Conservation (phyloP, 2,888 invertebrate species). For the Orthosia gracilis region DNA sequence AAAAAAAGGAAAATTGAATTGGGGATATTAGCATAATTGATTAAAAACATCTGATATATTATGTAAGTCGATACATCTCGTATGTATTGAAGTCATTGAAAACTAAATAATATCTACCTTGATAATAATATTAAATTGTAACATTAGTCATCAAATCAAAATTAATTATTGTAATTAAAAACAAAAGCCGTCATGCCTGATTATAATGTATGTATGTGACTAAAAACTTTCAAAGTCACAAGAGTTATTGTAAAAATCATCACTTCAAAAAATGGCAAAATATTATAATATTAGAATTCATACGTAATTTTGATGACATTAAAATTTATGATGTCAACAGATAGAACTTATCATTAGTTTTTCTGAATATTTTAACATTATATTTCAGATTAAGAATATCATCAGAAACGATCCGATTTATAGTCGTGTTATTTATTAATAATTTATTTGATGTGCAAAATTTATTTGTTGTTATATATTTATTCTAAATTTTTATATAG, state of each 20-base stretch:
- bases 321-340: constrained; percentile 24
- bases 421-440: constrained; percentile 38
- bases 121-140: not conserved
- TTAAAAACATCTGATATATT: not conserved
- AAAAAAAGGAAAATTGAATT: not conserved
- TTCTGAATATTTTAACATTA: constrained; percentile 9
- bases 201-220: not conserved
- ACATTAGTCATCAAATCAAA: not conserved
- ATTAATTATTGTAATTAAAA: constrained; percentile 10
- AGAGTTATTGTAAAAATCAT: constrained; percentile 25
- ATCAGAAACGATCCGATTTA: constrained; percentile 33
- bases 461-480: constrained; percentile 19
- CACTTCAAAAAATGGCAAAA: constrained; percentile 9
- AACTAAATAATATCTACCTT: not conserved
- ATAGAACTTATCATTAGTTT: constrained; percentile 17
- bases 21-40: too few relatives aligned
- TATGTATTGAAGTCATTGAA: not conserved
- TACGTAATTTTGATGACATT: constrained; percentile 11
- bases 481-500: constrained; percentile 15
- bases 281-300: constrained; percentile 20
- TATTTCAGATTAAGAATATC: constrained; percentile 4
- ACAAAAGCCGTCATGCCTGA: constrained; percentile 3
- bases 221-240: not conserved
- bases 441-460: constrained; percentile 31
- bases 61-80: not conserved